These are phyloP conservation scores for Nymphalis c-album DNA, from an alignment of 2,888 invertebrate species.

Conservation along the genomic window DNA sequence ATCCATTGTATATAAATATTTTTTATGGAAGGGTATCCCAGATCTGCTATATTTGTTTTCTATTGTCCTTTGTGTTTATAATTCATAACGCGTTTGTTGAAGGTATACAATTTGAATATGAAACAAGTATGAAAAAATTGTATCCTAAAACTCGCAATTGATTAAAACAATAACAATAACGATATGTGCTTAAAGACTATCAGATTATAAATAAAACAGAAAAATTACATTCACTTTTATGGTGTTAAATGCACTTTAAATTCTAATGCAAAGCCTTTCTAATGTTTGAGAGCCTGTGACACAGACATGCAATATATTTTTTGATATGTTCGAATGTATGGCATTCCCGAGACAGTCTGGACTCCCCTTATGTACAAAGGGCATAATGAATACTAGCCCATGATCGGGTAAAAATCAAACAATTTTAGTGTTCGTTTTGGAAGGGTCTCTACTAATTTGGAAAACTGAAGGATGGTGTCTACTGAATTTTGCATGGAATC, in stretches of 20 bases:
- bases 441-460: slow-evolving; percentile 25
- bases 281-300: slow-evolving; percentile 39
- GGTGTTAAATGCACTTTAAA: neutral
- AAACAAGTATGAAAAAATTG: too few relatives aligned
- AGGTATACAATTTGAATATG: too few relatives aligned
- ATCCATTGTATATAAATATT: too few relatives aligned
- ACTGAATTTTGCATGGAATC: neutral
- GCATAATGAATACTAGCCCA: slow-evolving; percentile 40
- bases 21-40: too few relatives aligned
- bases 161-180: too few relatives aligned
- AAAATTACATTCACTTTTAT: neutral
- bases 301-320: slow-evolving; percentile 43
- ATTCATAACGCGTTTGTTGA: too few relatives aligned
- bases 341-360: slow-evolving; percentile 36
- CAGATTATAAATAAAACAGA: neutral
- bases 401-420: slow-evolving; percentile 40
- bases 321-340: slow-evolving; percentile 43
- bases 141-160: too few relatives aligned
- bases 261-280: neutral
- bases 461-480: slow-evolving; percentile 26
- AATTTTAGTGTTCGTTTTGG: slow-evolving; percentile 28
- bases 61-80: too few relatives aligned
- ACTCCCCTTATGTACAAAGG: slow-evolving; percentile 34
- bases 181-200: neutral
- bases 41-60: too few relatives aligned